phyloP scores from a whole-genome alignment of 1,140 invertebrate species.

The Lamellibrachia luymesi region DNA sequence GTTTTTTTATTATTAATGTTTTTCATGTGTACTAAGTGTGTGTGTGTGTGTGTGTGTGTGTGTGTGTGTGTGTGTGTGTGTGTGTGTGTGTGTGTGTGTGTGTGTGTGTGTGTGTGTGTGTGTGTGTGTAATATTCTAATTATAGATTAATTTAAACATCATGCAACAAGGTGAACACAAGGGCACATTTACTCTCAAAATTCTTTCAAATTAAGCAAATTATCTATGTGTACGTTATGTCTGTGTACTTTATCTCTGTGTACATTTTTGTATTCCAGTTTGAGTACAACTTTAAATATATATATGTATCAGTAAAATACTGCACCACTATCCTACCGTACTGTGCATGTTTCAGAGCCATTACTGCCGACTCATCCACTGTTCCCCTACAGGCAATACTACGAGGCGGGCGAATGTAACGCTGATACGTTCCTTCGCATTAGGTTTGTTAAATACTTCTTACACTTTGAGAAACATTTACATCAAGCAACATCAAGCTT shows the following conservation, averaged over 20 bases:
- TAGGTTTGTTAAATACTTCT: slow-evolving; percentile 30
- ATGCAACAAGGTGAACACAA: too few species aligned
- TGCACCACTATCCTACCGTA: slow-evolving; percentile 15
- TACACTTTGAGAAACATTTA: not conserved
- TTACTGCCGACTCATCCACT: slow-evolving; percentile 30
- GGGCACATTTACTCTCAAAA: too few species aligned
- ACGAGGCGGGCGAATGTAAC: slow-evolving; percentile 35
- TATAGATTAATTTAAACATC: too few species aligned
- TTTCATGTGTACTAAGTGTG: too few species aligned
- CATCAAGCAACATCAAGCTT: not conserved
- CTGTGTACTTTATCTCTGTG: too few species aligned
- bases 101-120: too few species aligned
- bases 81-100: too few species aligned
- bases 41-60: too few species aligned
- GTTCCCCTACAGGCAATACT: slow-evolving; percentile 37
- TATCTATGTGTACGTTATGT: not conserved
- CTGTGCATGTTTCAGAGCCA: slow-evolving; percentile 27
- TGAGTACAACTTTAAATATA: not conserved
- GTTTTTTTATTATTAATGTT: too few species aligned
- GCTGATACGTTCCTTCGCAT: slow-evolving; percentile 41
- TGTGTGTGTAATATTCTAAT: too few species aligned
- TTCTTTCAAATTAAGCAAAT: not conserved
- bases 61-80: too few species aligned
- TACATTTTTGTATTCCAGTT: slow-evolving; percentile 22
- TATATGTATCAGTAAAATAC: not conserved